phyloP scores from a whole-genome alignment of 2,888 invertebrate genomes.

The Spodoptera littoralis region DNA sequence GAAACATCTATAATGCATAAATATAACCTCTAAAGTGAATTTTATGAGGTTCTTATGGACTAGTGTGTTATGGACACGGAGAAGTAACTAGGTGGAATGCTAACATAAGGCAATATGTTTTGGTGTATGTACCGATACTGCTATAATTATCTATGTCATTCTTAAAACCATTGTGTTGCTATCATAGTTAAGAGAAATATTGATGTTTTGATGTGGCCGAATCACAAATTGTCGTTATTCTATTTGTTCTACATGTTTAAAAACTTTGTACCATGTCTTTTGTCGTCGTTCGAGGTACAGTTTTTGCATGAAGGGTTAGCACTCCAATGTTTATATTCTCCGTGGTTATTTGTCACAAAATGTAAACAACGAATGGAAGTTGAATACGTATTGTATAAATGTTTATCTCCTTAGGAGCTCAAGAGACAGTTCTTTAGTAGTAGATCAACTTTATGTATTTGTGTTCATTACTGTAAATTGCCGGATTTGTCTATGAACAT shows the following conservation, averaged over 20 bases:
- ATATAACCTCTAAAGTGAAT: slow-evolving; percentile 18
- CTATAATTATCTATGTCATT: no score
- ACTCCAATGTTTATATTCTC: slow-evolving; percentile 28
- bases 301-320: background rate
- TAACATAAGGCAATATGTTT: slow-evolving; percentile 7
- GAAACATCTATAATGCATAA: slow-evolving; percentile 24
- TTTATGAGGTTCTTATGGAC: slow-evolving; percentile 29
- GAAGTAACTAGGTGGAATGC: slow-evolving; percentile 32
- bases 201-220: slow-evolving; percentile 21
- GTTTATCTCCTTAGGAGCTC: slow-evolving; percentile 30
- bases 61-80: slow-evolving; percentile 20
- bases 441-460: slow-evolving; percentile 30
- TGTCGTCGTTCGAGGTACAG: no score
- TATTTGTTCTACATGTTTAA: no score
- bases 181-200: no score
- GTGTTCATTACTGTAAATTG: no score
- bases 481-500: no score
- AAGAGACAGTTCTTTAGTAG: slow-evolving; percentile 38
- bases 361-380: slow-evolving; percentile 44
- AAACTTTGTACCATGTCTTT: no score
- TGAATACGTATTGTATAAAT: slow-evolving; percentile 31
- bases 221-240: slow-evolving; percentile 17
- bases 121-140: background rate
- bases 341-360: slow-evolving; percentile 44
- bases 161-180: no score